Base-by-base conservation (phyloP, 2,888 invertebrate species). In the Euphydryas editha region DNA sequence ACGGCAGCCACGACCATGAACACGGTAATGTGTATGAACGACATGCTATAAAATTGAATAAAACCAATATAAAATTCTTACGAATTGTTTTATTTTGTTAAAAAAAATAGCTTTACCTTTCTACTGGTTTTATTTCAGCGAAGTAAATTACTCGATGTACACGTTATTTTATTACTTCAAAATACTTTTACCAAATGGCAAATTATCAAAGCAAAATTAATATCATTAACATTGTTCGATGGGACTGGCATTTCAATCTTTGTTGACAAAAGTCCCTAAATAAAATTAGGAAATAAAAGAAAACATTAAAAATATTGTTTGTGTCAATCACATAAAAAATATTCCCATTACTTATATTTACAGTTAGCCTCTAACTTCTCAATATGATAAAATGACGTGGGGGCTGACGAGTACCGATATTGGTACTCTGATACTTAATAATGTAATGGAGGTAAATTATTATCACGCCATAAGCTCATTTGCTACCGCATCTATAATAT, bases 401-500 rank as follows among this genome's bases (percentile, higher is more conserved):
- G 39, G 62, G 59, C n/a, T 30, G 30, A 5, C 30, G 30, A 30
- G 30, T 30, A 30, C 30, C 30, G 30, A 30, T 30, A 30, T 8
- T 8, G 30, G 30, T 63, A 39, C 44, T 51, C 47, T 55, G 44
- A 65, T 66, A 62, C 59, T 59, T 66, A 68, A 65, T 68, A 68
- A 81, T 78, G 80, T 80, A 78, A 80, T 79, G 77, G 77, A 75
- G 80, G 79, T 79, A 78, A 78, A 81, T 79, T 76, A 77, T 79
- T 81, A 84, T 82, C 90, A 89, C 89, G 90, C 90, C 73, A 90
- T 88, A 87, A 88, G 84, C 86, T 87, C 87, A 88, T 90, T 90
- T 87, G 79, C 78, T 75, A 80, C 79, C 75, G 80, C 78, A 78
- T 79, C 80, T 80, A 81, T 83, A 88, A 87, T 86, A 85, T 85